Evolutionary conservation across 2,797 vertebrate genomes (phyloP).

Genomic region (Siniperca undulata): DNA sequence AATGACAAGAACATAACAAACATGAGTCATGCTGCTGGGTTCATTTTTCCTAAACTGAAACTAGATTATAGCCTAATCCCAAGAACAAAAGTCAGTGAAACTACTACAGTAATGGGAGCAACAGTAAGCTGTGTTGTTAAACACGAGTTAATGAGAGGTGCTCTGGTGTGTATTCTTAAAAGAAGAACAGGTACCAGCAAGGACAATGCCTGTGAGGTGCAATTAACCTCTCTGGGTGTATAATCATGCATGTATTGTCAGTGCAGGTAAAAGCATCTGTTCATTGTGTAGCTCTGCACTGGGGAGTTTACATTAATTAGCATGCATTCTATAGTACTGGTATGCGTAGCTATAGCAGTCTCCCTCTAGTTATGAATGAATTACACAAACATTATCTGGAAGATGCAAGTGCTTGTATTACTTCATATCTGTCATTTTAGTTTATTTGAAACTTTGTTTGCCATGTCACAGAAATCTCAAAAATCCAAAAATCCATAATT

Average conservation of each 20-base stretch:
- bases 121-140: slow-evolving; percentile 8
- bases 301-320: slow-evolving; percentile 9
- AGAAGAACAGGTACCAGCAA: slow-evolving; percentile 2
- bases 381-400: not conserved
- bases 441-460: no score
- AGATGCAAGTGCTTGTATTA: not conserved
- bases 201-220: not conserved
- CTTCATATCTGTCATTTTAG: not conserved
- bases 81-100: not conserved
- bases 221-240: slow-evolving; percentile 27
- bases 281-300: not conserved
- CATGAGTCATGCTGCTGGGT: not conserved
- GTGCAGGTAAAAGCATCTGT: slow-evolving; percentile 14
- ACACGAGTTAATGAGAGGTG: slow-evolving; percentile 10
- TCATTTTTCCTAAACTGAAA: not conserved
- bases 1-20: not conserved
- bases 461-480: not conserved
- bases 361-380: not conserved
- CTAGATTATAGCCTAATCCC: not conserved
- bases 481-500: no score
- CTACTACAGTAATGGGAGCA: not conserved
- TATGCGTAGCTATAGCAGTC: not conserved
- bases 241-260: slow-evolving; percentile 13
- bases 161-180: not conserved
- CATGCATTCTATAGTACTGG: not conserved